Conservation (phyloP, 2,113 vertebrate genomes). For the Glaucidium brasilianum region DNA sequence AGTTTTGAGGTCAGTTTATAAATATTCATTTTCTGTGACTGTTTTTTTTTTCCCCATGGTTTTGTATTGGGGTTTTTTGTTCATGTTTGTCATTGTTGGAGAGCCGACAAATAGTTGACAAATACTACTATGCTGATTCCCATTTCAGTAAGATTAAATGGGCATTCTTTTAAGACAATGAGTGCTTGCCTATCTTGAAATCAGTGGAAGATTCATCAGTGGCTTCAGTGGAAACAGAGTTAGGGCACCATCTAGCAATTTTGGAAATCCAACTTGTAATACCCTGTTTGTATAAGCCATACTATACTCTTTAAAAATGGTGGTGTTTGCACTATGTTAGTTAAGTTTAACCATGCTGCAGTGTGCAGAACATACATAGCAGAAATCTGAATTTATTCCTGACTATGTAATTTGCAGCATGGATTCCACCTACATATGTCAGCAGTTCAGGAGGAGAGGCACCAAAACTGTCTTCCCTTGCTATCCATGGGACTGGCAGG, state of each 20-base stretch:
- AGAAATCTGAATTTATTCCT: background rate
- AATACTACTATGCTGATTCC: background rate
- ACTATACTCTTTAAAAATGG: background rate
- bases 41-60: background rate
- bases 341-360: background rate
- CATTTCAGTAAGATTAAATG: background rate
- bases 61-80: background rate
- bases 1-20: background rate
- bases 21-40: background rate
- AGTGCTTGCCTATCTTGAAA: background rate
- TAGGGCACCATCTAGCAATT: background rate
- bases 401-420: background rate
- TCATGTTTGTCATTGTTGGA: background rate
- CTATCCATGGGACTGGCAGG: background rate
- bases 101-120: background rate
- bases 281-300: background rate
- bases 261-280: background rate
- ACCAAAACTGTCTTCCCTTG: background rate
- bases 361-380: background rate
- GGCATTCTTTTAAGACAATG: background rate
- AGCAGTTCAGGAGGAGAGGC: background rate
- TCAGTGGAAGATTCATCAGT: background rate
- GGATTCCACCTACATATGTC: background rate
- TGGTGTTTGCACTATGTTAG: background rate
- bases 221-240: background rate